Percentiles rank a stretch among this genome's conserved stretches.
Conservation (phyloP, 2,113 vertebrate species). For the Sylvia atricapilla region DNA sequence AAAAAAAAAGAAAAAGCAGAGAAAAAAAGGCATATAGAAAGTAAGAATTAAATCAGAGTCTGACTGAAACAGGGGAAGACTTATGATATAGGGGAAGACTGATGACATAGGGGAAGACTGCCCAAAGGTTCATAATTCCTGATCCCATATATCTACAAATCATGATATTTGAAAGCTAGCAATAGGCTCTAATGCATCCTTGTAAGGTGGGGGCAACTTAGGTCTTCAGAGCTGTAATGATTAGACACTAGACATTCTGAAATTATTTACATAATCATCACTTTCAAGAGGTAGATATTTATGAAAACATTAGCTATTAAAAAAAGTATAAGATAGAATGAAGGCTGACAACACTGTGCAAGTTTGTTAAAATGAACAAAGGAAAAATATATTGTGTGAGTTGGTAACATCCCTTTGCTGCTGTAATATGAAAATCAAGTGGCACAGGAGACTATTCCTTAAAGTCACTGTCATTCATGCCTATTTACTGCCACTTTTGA, state of each 20-base stretch:
- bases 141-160: not conserved
- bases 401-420: not conserved
- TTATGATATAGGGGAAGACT: not conserved
- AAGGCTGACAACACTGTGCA: not conserved
- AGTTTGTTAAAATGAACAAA: not conserved
- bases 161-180: not conserved
- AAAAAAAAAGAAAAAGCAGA: not conserved
- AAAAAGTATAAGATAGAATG: not conserved
- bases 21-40: not conserved
- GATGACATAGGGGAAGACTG: not conserved
- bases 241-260: not conserved
- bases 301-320: not conserved
- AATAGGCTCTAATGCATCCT: not conserved
- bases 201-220: not conserved
- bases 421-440: not conserved
- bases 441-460: not conserved
- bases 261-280: not conserved
- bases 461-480: not conserved
- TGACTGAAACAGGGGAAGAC: not conserved
- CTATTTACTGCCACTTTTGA: not conserved
- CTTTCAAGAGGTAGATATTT: not conserved
- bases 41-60: not conserved
- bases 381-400: not conserved
- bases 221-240: not conserved
- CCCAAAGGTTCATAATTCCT: not conserved